Conservation (phyloP, 2,113 vertebrate species). For the Tapirus terrestris region DNA sequence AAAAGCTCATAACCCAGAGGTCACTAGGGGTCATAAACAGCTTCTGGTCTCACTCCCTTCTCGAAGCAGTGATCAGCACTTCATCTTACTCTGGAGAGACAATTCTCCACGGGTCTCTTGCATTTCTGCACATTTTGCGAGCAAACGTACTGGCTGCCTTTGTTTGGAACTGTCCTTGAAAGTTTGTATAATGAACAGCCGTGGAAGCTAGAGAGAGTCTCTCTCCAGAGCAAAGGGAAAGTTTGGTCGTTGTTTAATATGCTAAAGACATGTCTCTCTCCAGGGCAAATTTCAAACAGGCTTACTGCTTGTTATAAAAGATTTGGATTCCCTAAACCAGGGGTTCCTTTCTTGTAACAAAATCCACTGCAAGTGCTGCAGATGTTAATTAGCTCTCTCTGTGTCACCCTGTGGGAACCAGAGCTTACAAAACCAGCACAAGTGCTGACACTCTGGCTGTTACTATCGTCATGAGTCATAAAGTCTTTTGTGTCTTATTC, state of each 20-base stretch:
- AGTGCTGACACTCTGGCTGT: background rate
- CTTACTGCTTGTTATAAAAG: slow-evolving; percentile 1
- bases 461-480: background rate
- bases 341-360: background rate
- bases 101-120: background rate
- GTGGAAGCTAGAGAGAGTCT: background rate
- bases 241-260: background rate
- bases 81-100: background rate
- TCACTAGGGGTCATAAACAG: background rate
- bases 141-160: background rate
- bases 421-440: background rate
- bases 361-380: background rate
- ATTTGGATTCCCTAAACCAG: background rate
- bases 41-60: background rate
- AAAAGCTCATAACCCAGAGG: background rate
- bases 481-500: background rate
- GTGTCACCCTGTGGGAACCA: background rate
- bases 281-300: background rate
- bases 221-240: background rate
- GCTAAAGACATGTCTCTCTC: background rate
- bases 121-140: background rate
- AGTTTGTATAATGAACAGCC: background rate
- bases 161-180: background rate
- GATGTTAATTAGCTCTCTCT: background rate
- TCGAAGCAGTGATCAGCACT: background rate